phyloP scores from a whole-genome alignment of 2,797 vertebrate species.

The Channallabes apus region DNA sequence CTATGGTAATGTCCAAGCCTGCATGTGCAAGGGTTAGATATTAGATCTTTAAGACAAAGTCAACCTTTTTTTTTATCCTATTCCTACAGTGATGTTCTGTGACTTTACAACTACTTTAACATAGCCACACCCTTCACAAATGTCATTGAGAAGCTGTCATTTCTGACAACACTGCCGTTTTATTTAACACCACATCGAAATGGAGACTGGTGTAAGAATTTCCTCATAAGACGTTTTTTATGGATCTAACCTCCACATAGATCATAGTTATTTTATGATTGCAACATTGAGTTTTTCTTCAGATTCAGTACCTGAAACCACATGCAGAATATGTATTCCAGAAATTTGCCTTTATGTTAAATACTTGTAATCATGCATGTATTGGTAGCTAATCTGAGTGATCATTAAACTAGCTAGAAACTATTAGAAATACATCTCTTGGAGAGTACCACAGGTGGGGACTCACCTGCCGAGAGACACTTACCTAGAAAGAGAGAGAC shows the following conservation, averaged over 20 bases:
- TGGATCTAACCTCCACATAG: background rate
- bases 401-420: background rate
- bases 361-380: background rate
- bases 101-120: background rate
- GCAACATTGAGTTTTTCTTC: background rate
- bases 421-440: slow-evolving; percentile 2
- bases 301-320: background rate
- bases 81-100: background rate
- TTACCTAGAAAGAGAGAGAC: slow-evolving; percentile 40
- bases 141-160: background rate
- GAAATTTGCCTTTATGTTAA: background rate
- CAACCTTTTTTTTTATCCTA: background rate
- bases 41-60: background rate
- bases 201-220: background rate
- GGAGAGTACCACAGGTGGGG: background rate
- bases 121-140: slow-evolving; percentile 23
- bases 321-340: background rate
- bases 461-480: slow-evolving; percentile 55
- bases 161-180: background rate
- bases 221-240: background rate
- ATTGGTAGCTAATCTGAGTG: background rate
- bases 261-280: background rate
- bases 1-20: background rate
- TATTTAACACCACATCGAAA: background rate
- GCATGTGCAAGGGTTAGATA: background rate